Evolutionary conservation across 2,888 invertebrate species (phyloP).

Genomic region (Agrenia bidenticulata): DNA sequence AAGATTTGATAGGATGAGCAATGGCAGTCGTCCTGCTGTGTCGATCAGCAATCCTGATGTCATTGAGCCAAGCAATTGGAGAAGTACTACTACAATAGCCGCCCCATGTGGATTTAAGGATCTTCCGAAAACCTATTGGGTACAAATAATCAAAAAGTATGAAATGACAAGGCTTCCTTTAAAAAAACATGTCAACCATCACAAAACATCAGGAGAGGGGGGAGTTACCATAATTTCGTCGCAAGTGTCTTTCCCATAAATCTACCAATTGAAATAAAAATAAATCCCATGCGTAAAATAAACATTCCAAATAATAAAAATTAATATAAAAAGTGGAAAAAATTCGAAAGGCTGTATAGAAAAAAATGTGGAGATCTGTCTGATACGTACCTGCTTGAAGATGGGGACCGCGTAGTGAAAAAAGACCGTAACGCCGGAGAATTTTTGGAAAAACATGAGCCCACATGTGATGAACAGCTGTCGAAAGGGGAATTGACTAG

Average conservation of each 20-base stretch:
- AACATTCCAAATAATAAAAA: background rate
- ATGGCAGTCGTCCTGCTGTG: constrained; percentile 77
- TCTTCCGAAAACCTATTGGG: constrained; percentile 50
- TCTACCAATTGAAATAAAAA: constrained; percentile 16
- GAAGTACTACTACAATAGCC: constrained; percentile 80
- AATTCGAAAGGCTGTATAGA: background rate
- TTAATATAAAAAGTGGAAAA: background rate
- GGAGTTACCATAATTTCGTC: constrained; percentile 26
- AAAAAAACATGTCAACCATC: no score
- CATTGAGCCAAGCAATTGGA: constrained; percentile 80
- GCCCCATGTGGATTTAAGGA: constrained; percentile 76
- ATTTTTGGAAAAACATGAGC: constrained; percentile 83
- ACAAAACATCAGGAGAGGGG: no score
- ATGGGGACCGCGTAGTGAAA: constrained; percentile 84
- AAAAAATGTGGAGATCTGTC: no score
- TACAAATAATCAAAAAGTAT: background rate
- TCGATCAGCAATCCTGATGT: constrained; percentile 80
- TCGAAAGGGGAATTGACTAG: constrained; percentile 49
- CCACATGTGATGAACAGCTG: constrained; percentile 71
- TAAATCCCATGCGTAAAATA: constrained; percentile 1
- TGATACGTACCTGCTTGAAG: constrained; percentile 75
- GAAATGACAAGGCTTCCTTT: background rate
- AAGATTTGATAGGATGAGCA: constrained; percentile 79
- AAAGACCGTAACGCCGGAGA: constrained; percentile 74
- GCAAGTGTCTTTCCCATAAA: constrained; percentile 20